These are phyloP conservation scores for Caerostris darwini DNA, from an alignment of 1,140 invertebrate genomes.

Conservation along the genomic window DNA sequence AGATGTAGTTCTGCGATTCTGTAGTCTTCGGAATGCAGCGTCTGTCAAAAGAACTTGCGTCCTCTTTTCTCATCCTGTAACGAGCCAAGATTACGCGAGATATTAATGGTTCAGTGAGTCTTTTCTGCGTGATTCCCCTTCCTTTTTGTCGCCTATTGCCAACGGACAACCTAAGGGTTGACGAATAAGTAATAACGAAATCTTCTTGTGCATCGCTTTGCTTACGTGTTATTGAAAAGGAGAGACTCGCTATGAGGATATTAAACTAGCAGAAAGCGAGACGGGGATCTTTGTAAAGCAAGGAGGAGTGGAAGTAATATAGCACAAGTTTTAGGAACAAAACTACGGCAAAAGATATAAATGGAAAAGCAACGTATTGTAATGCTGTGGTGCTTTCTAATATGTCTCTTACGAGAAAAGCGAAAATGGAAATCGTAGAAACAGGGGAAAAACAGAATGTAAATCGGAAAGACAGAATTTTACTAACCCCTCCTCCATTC, in stretches of 20 bases:
- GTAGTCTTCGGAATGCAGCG: neutral
- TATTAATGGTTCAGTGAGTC: neutral
- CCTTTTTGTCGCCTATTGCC: constrained; percentile 40
- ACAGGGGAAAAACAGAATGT: constrained; percentile 2
- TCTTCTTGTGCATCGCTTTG: neutral
- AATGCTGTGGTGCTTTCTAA: constrained; percentile 40
- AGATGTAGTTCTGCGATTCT: neutral
- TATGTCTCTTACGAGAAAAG: constrained; percentile 57
- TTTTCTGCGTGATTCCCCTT: neutral
- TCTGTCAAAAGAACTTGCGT: neutral
- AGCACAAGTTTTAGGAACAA: constrained; percentile 24
- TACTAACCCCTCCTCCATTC: neutral
- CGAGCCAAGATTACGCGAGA: neutral
- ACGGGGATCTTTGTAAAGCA: constrained; percentile 11
- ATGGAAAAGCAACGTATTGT: neutral
- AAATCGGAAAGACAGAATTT: constrained; percentile 35
- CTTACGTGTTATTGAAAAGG: constrained; percentile 66
- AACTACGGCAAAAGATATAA: constrained; percentile 53
- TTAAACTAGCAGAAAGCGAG: constrained; percentile 68
- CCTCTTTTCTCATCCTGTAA: neutral
- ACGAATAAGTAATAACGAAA: constrained; percentile 71
- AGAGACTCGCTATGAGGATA: constrained; percentile 57
- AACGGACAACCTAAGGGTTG: constrained; percentile 62
- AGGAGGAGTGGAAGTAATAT: constrained; percentile 43
- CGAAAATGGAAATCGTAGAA: constrained; percentile 53